Evolutionary conservation across 2,797 vertebrate species (phyloP), one percentile per base, ranked within the genome.

Genomic region (Falco peregrinus): DNA sequence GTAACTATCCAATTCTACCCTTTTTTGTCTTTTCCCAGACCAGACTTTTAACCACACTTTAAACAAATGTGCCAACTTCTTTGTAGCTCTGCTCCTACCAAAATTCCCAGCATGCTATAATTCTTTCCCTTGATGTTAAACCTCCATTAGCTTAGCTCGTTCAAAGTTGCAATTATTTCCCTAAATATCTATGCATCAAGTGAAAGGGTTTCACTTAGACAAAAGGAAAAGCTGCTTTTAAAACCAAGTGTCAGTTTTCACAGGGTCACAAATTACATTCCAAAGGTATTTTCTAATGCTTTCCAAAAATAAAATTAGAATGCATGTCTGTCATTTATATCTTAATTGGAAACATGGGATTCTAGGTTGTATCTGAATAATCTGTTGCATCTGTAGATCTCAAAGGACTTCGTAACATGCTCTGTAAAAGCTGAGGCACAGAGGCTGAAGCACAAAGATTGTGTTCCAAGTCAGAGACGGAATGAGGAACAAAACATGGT

Each of bases 11-110:
- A 91, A 81, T 95, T 96, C 84, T 82, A 86, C 50, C n/a, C 48
- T 89, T 92, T 87, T 98, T 97, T 97, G 92, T 98, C 88, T 97
- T 97, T 96, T 97, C 60, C 50, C 82, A 96, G 97, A 95, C 83
- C 80, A 91, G 81, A 94, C 67, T 91, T 97, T 96, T 90, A 96
- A 94, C 85, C 80, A 89, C 93, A 95, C 37, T 96, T 95, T 81
- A 96, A 96, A 95, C 74, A 96, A 96, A 96, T 91, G 95, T 96
- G 93, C 82, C 65, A 89, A 96, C 71, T 84, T 94, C 87, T 98
- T 97, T 97, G 89, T 96, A 90, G 94, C 87, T 94, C 43, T 29
- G 20, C n/a, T 94, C 63, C 87, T 95, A 85, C 88, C 64, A 69
- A 95, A 96, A 95, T 97, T 96, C 96, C 81, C 88, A 94, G 78